Evolutionary conservation across 1,140 invertebrate species (phyloP).

Genomic region (Sycobia sp.): DNA sequence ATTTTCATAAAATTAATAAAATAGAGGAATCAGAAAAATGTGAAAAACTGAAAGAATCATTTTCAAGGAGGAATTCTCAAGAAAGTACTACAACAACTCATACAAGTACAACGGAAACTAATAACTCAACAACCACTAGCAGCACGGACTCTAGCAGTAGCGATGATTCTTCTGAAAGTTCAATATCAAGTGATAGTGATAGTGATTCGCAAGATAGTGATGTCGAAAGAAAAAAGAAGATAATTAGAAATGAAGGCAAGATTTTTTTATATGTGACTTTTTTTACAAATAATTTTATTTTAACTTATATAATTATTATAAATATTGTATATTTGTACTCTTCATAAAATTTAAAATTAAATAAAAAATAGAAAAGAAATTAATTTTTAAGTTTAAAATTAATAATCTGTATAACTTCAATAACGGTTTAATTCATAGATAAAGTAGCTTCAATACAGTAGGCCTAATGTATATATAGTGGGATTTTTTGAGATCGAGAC

Average conservation of each 20-base stretch:
- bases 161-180: conserved; percentile 55
- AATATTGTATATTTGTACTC: no score
- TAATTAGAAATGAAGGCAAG: conserved; percentile 41
- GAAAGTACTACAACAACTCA: conserved; percentile 57
- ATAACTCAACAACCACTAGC: conserved; percentile 56
- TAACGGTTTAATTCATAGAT: no score
- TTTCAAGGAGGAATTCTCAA: conserved; percentile 54
- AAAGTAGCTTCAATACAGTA: no score
- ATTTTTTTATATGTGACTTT: no score
- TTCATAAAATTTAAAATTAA: no score
- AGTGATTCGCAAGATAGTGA: conserved; percentile 56
- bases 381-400: no score
- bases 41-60: conserved; percentile 41
- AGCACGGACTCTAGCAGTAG: conserved; percentile 56
- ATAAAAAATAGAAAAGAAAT: no score
- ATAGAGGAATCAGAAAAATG: conserved; percentile 42
- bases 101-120: conserved; percentile 54
- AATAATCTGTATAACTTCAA: no score
- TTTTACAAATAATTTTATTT: no score
- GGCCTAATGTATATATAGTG: no score
- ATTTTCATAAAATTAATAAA: neutral
- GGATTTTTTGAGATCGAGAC: no score
- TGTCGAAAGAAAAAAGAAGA: conserved; percentile 50
- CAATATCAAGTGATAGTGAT: conserved; percentile 53
- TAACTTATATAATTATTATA: no score